Base-by-base conservation (phyloP, 1,140 invertebrate genomes). In the Polypedilum pembai region DNA sequence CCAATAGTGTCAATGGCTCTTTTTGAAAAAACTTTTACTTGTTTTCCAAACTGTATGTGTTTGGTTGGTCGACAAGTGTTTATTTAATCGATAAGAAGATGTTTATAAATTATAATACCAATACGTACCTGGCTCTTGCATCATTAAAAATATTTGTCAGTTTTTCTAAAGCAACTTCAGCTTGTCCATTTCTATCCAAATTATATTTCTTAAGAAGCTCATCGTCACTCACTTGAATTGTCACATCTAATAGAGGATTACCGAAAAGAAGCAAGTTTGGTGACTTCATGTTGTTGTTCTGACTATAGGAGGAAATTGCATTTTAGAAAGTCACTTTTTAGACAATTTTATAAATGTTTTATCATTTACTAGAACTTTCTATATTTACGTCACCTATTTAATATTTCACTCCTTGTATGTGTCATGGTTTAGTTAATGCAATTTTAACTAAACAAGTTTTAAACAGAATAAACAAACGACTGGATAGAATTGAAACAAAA, bases 181-280 rank as follows among this genome's bases (percentile, higher is more conserved):
- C 80, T 73, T 80, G 81, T 73, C 79, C 79, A 33, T 80, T 79
- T 73, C 77, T 63, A 17, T 80, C 73, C 7, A 82, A 74, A n/a
- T 77, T 74, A 73, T 77, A 78, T 0, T 77, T 79, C 24, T 78
- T 40, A 7, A 82, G 74, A 0, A 80, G 41, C 7, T 80, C 76
- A 0, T 77, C 76, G 56, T 79, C 74, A 7, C 78, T 75, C 33
- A 82, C 75, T 18, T 79, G 74, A 0, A 79, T 76, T 10, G 78
- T 76, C 1, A 77, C 78, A 75, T 82, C 80, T 0, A 82, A 74
- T 45, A 82, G 56, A 24, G 80, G 80, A 73, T 82, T 82, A 40
- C 80, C 80, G 72, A 82, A 82, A 45, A 73, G 4, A 7, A 40
- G 21, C 7, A 73, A 73, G 15, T 40, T 73, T 15, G 73, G 45